These are phyloP conservation scores for Carabus problematicus DNA, from an alignment of 2,888 invertebrate species.

Conservation along the genomic window DNA sequence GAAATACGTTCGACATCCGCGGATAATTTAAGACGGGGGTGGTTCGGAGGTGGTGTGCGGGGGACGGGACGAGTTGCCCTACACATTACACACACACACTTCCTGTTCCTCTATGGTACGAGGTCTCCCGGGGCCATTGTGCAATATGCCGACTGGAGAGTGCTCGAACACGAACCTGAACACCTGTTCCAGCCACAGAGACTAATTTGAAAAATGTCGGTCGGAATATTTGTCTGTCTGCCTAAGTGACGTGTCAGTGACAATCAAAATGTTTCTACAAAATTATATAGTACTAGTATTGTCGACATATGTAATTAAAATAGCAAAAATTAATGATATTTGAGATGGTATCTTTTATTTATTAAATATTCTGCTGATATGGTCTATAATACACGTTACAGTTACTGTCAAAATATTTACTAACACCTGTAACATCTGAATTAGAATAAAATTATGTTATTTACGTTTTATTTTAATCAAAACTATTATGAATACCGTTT, in stretches of 20 bases:
- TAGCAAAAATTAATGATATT: no score
- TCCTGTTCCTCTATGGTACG: conserved; percentile 13
- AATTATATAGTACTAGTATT: no score
- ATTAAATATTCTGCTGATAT: no score
- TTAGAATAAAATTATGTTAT: no score
- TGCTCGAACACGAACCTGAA: conserved; percentile 1
- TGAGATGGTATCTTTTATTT: no score
- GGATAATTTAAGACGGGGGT: conserved; percentile 13
- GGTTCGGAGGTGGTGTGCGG: conserved; percentile 1
- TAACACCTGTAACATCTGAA: no score
- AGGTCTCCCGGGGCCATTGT: conserved; percentile 11
- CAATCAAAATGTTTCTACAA: no score
- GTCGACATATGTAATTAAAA: no score
- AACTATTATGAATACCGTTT: no score
- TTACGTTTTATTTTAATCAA: no score
- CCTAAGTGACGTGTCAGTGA: neutral
- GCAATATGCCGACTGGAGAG: conserved; percentile 12
- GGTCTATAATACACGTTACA: no score
- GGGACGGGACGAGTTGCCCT: conserved; percentile 1
- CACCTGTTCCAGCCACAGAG: conserved; percentile 3
- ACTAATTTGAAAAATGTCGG: conserved; percentile 22
- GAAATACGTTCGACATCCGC: neutral
- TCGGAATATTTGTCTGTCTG: neutral
- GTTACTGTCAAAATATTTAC: no score
- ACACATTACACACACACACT: neutral